Conservation (phyloP, 2,888 invertebrate genomes). For the Rhagonycha fulva region DNA sequence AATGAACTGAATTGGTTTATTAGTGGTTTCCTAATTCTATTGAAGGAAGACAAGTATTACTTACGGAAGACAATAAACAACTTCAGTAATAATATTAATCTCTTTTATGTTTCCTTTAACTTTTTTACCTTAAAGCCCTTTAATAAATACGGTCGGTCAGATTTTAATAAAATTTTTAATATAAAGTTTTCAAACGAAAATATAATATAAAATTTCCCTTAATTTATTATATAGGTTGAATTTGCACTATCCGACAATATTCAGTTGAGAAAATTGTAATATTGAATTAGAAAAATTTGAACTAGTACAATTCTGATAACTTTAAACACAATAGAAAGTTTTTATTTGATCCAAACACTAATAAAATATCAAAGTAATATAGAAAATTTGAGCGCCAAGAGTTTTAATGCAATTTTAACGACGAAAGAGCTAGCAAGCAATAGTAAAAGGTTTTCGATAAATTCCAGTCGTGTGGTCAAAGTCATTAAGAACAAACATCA, state of each 20-base stretch:
- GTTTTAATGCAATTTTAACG: constrained; percentile 25
- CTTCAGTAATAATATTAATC: constrained; percentile 10
- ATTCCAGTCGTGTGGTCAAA: constrained; percentile 51
- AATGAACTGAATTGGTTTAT: constrained; percentile 25
- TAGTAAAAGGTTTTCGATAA: constrained; percentile 45
- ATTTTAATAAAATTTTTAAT: neutral
- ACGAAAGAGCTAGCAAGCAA: constrained; percentile 26
- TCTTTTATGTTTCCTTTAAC: neutral
- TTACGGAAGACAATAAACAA: constrained; percentile 4
- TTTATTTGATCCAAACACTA: constrained; percentile 21
- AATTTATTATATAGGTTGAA: too few relatives aligned
- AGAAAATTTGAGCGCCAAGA: constrained; percentile 20
- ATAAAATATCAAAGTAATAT: constrained; percentile 31
- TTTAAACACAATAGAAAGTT: constrained; percentile 18
- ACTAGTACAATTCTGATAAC: neutral
- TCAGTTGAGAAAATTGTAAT: neutral
- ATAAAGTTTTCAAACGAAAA: neutral
- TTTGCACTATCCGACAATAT: neutral
- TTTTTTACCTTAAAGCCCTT: neutral
- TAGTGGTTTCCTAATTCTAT: constrained; percentile 26
- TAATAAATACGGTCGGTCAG: neutral
- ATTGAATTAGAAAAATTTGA: neutral
- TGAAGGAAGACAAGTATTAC: constrained; percentile 5
- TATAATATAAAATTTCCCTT: neutral
- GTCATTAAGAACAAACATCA: constrained; percentile 53